Evolutionary conservation across 2,888 invertebrate genomes (phyloP), one percentile per base, ranked within the genome.

Genomic region (Diogma glabrata): DNA sequence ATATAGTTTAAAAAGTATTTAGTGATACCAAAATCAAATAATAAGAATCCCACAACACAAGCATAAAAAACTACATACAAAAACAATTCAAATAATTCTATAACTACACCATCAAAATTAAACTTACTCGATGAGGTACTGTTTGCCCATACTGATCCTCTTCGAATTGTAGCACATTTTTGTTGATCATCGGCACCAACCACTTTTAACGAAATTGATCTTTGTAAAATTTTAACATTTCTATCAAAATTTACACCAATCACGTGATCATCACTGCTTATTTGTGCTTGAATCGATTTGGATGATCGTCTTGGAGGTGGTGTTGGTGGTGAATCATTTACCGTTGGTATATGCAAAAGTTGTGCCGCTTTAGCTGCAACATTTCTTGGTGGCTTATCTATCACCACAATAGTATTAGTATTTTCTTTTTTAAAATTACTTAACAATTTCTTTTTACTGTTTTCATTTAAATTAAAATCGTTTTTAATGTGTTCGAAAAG

Each of bases 321-420:
- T 12, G 24, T 14, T 10, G 46, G 22, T 7, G 46, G 22, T 3
- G 22, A 22, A 71, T 48, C 69, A 69, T 2, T 23, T 10, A 33
- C 17, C 49, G 46, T 58, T 53, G 78, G 75, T 54, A 80, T 77
- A 54, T 79, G 78, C 45, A 79, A 60, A 24, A 79, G 61, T 3
- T 78, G 78, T 1, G 79, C 79, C 2, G 79, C 79, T 64, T 80
- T 79, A 0, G 78, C 77, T 7, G 79, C 77, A 54, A 79, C 74
- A 54, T 70, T 69, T 28, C 73, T 69, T 22, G 53, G 55, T 22
- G 33, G 48, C 8, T 16, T 30, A 19, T 30, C 30, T 9, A 48
- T 30, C 16, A 36, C 3, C 16, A 36, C 8, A 14, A 16, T 14
- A 36, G 23, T 19, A n/a, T n/a, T 51, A 46, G 55, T 56, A 36